These are phyloP conservation scores for Magallana ariakensis DNA, from an alignment of 1,140 invertebrate genomes.

Conservation along the genomic window DNA sequence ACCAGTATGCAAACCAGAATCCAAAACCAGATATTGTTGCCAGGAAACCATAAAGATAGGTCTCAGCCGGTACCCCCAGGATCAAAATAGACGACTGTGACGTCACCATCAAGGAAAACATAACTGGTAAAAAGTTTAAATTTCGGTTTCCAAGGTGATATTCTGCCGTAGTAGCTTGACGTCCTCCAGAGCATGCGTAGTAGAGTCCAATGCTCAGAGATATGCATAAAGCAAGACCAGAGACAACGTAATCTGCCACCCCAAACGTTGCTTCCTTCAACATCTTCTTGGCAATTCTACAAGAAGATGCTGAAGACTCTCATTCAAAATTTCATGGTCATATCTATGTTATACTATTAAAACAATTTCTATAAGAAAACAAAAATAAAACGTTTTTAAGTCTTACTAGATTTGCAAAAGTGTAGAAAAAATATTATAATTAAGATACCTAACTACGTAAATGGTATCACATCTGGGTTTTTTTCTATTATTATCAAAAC, in stretches of 20 bases:
- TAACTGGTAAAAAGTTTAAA: constrained; percentile 49
- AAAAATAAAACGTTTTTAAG: too few species aligned
- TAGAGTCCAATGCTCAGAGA: constrained; percentile 87
- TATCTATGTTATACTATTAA: too few species aligned
- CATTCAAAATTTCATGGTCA: too few species aligned
- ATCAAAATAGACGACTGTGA: constrained; percentile 60
- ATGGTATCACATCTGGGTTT: too few species aligned
- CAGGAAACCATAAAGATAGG: constrained; percentile 51
- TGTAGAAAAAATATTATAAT: too few species aligned
- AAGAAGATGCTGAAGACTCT: neutral
- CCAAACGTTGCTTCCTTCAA: neutral
- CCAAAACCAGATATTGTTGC: constrained; percentile 46
- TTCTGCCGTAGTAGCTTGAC: constrained; percentile 90
- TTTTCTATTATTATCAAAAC: too few species aligned
- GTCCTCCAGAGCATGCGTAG: constrained; percentile 89
- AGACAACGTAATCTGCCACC: constrained; percentile 60
- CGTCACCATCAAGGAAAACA: constrained; percentile 58
- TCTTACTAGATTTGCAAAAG: too few species aligned
- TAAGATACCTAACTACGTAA: too few species aligned
- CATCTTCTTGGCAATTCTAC: neutral
- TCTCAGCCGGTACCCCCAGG: constrained; percentile 59
- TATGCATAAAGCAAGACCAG: constrained; percentile 46
- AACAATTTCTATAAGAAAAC: too few species aligned
- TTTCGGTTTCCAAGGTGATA: constrained; percentile 86
- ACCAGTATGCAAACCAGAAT: constrained; percentile 40